Percentiles rank a stretch among this genome's conserved stretches.
Conservation (phyloP, 1,140 invertebrate species). For the Phenacoccus solenopsis region DNA sequence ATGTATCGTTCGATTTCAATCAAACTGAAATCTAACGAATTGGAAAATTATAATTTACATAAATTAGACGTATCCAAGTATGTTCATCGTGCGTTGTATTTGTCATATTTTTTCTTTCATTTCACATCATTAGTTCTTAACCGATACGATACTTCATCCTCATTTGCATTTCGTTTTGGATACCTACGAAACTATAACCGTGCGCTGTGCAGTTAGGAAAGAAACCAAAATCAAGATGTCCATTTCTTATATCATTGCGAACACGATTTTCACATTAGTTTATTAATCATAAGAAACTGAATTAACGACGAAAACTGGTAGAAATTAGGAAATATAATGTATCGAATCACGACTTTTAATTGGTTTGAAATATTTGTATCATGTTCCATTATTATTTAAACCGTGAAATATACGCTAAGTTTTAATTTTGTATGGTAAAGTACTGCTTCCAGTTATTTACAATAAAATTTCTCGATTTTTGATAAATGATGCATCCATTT, state of each 20-base stretch:
- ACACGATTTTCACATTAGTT: conserved; percentile 15
- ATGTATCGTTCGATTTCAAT: not conserved
- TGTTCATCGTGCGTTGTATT: not conserved
- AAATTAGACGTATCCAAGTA: conserved; percentile 4
- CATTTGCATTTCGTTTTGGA: conserved; percentile 10
- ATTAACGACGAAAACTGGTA: not conserved
- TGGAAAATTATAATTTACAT: conserved; percentile 16
- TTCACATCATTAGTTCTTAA: conserved; percentile 9
- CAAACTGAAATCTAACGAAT: conserved; percentile 7
- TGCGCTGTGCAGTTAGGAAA: not conserved
- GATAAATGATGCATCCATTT: not conserved
- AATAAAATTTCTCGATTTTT: not conserved
- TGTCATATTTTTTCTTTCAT: conserved; percentile 5
- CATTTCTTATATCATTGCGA: not conserved
- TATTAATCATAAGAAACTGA: conserved; percentile 13
- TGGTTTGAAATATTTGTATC: not conserved
- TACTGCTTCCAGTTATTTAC: not conserved
- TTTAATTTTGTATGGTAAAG: not conserved
- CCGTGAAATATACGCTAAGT: not conserved
- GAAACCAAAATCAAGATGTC: conserved; percentile 5
- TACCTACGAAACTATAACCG: not conserved
- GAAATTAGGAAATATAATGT: conserved; percentile 3
- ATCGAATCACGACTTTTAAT: not conserved
- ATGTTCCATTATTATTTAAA: too few species aligned
- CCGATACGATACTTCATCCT: not conserved